Evolutionary conservation across 2,113 vertebrate species (phyloP), one percentile per base, ranked within the genome.

Genomic region (Calypte anna): DNA sequence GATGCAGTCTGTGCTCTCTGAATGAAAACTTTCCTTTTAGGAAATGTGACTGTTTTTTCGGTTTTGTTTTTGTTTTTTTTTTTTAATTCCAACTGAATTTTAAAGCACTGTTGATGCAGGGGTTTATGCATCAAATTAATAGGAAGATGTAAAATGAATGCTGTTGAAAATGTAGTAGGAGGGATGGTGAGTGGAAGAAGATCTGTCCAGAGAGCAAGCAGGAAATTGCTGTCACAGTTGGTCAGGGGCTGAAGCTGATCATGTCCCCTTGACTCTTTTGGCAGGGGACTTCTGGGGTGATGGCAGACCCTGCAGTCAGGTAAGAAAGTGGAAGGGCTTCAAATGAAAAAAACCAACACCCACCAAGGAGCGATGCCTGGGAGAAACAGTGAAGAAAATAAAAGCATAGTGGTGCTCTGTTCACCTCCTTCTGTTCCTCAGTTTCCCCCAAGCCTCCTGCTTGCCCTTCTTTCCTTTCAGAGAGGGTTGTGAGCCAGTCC

Each of bases 221-320:
- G 55, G 78, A 77, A n/a, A 33, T 62, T 18, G 74, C 44, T 10
- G 16, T 70, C 12, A 30, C 19, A 70, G 53, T 8, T 0, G 3
- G 12, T 24, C 0, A 0, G n/a, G 28, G 48, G n/a, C 63, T 51
- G 57, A 14, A 58, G 64, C 27, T 74, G 43, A 66, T 23, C 0
- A 0, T 72, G n/a, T 5, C 9, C 25, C 40, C 36, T 82, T 25
- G 50, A 27, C n/a, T 50, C 4, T 30, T 38, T 64, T 5, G 6
- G 55, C 3, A 11, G 18, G 16, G 5, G 24, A 82, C 24, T 66
- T 81, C 43, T 24, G 19, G 48, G 36, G 59, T 7, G 31, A 61
- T 1, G 10, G 27, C 9, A 14, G 9, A 30, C 21, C 12, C 21
- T 22, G 19, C 15, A 33, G 66, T 67, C 80, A 24, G 69, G 14